These are phyloP conservation scores for Spicauda simplicius DNA, from an alignment of 2,888 invertebrate genomes.

Conservation along the genomic window DNA sequence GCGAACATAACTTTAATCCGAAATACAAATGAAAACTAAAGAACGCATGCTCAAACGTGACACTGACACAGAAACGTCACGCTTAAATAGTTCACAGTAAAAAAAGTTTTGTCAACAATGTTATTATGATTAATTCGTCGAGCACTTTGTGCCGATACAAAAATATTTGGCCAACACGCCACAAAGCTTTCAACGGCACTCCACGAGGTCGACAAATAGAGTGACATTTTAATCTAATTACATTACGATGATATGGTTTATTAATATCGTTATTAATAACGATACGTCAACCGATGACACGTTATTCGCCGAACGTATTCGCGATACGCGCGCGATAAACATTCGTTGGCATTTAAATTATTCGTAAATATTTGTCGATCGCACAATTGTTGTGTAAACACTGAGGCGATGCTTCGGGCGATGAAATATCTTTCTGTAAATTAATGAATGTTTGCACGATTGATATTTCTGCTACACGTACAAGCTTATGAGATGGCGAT, in stretches of 20 bases:
- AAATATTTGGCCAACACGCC: conserved; percentile 17
- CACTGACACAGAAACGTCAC: background rate
- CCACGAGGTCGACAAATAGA: conserved; percentile 19
- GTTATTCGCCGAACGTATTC: conserved; percentile 39
- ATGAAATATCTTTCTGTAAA: conserved; percentile 14
- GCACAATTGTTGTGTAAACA: conserved; percentile 45
- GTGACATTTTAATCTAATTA: conserved; percentile 32
- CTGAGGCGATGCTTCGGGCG: background rate
- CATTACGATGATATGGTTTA: conserved; percentile 26
- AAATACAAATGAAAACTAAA: too few relatives aligned
- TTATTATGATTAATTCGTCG: background rate
- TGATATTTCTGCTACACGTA: background rate
- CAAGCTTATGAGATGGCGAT: too few relatives aligned
- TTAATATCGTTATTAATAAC: conserved; percentile 14
- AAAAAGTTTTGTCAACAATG: background rate
- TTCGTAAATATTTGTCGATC: conserved; percentile 61
- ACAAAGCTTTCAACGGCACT: conserved; percentile 16
- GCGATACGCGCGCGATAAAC: conserved; percentile 46
- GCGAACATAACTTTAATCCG: too few relatives aligned
- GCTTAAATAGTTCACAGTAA: background rate
- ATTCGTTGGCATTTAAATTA: conserved; percentile 65
- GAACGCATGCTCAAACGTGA: background rate
- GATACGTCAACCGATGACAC: conserved; percentile 35
- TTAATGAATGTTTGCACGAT: background rate
- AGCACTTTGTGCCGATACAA: conserved; percentile 8